Evolutionary conservation across 2,113 vertebrate species (phyloP).

Genomic region (Microcebus murinus): DNA sequence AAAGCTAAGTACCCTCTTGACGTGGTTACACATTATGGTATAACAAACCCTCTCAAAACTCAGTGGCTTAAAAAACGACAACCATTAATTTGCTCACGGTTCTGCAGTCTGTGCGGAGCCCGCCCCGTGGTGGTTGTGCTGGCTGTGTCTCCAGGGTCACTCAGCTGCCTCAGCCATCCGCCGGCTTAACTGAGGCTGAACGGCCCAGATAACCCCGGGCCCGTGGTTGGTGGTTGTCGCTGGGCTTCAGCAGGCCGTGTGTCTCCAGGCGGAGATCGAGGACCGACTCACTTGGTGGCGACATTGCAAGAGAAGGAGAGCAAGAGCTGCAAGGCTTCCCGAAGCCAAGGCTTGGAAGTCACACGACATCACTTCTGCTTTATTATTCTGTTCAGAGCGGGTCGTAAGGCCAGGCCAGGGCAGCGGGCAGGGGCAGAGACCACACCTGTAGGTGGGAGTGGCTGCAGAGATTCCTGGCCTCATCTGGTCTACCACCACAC

Average conservation of each 20-base stretch:
- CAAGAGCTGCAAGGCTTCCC: not conserved
- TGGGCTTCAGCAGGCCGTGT: not conserved
- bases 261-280: not conserved
- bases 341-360: not conserved
- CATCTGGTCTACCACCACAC: not conserved
- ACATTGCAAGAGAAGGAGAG: not conserved
- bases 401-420: not conserved
- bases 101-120: not conserved
- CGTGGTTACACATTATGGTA: not conserved
- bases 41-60: not conserved
- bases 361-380: not conserved
- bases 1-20: not conserved
- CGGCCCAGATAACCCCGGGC: not conserved
- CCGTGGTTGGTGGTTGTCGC: not conserved
- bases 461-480: not conserved
- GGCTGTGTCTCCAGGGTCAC: not conserved
- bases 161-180: not conserved
- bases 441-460: not conserved
- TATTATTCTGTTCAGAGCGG: not conserved
- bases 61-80: not conserved
- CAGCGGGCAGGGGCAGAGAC: not conserved
- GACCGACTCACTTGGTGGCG: not conserved
- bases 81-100: not conserved
- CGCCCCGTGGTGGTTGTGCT: not conserved
- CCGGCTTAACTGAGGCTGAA: not conserved